Conservation (phyloP, 2,113 vertebrate genomes). For the Engystomops pustulosus region DNA sequence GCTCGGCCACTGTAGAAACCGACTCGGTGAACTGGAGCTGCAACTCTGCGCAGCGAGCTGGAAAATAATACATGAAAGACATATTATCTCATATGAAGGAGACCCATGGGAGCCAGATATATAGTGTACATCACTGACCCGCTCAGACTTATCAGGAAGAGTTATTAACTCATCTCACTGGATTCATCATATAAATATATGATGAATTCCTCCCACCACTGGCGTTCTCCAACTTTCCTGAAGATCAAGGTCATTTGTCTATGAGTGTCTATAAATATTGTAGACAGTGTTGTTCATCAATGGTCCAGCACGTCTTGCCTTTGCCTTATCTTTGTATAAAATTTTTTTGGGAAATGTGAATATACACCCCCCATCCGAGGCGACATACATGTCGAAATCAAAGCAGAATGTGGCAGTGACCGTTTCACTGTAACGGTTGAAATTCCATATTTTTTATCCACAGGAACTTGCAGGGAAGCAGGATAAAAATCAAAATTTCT, state of each 20-base stretch:
- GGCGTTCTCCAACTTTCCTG: neutral
- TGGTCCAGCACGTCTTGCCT: neutral
- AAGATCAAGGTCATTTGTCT: neutral
- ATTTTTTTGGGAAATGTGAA: no score
- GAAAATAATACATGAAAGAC: constrained; percentile 40
- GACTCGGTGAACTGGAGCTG: constrained; percentile 85
- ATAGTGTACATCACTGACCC: neutral
- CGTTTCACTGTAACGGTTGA: no score
- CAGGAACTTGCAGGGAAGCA: no score
- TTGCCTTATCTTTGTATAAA: neutral
- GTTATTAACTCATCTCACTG: neutral
- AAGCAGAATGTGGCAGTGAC: no score
- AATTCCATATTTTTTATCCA: no score
- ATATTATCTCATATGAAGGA: neutral
- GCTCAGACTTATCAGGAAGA: neutral
- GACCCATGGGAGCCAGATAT: neutral
- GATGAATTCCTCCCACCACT: neutral
- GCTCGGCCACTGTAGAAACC: constrained; percentile 74
- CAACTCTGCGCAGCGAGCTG: constrained; percentile 86
- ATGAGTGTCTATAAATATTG: no score
- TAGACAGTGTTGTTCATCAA: no score
- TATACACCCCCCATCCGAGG: no score
- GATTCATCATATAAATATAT: neutral
- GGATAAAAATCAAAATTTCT: no score
- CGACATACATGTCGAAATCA: no score